These are phyloP conservation scores for Protomyctophum bolini DNA, from an alignment of 2,113 vertebrate genomes.

Conservation along the genomic window DNA sequence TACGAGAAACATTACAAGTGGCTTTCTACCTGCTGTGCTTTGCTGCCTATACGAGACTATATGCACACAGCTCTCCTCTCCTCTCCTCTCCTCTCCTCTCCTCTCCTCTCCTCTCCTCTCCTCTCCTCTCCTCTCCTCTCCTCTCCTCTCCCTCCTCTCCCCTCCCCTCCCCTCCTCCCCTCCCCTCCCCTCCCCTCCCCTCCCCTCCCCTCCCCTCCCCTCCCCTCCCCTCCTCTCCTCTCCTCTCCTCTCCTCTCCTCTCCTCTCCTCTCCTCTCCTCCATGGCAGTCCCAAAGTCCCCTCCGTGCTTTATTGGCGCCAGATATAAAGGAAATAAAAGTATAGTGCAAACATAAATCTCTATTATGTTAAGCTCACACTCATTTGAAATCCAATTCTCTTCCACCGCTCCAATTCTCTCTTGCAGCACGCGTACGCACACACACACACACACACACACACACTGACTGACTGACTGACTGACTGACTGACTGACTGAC, in stretches of 20 bases:
- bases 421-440: neutral
- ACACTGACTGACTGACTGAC: too few relatives aligned
- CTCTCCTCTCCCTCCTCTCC: constrained; percentile 20
- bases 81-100: constrained; percentile 18
- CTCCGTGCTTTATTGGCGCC: neutral
- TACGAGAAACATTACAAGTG: constrained; percentile 40
- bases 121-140: constrained; percentile 13
- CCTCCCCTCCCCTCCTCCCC: constrained; percentile 39
- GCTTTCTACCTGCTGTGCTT: constrained; percentile 45
- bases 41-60: constrained; percentile 27
- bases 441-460: neutral
- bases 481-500: too few relatives aligned
- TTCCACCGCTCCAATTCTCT: too few relatives aligned
- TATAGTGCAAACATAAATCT: too few relatives aligned
- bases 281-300: constrained; percentile 28
- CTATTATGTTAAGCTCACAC: too few relatives aligned
- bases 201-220: constrained; percentile 35
- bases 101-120: constrained; percentile 9
- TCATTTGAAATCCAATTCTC: too few relatives aligned
- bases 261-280: constrained; percentile 1
- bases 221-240: constrained; percentile 20
- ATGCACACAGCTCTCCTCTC: constrained; percentile 15
- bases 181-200: constrained; percentile 30
- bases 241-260: constrained; percentile 16
- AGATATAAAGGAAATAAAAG: too few relatives aligned